These are phyloP conservation scores for Helicolenus hilgendorfi DNA, from an alignment of 2,797 vertebrate species.

Conservation along the genomic window DNA sequence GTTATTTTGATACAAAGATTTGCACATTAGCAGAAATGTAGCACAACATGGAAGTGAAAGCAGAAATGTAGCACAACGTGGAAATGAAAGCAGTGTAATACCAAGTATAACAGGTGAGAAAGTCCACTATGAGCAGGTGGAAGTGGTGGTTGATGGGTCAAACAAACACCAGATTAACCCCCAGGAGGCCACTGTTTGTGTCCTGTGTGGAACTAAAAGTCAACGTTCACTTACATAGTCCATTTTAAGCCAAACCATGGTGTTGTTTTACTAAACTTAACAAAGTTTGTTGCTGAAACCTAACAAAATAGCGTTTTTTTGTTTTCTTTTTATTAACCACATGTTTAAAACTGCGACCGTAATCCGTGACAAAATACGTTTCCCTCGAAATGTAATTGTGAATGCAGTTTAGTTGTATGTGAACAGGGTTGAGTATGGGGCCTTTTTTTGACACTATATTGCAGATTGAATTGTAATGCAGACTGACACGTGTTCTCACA, in stretches of 20 bases:
- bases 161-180: too few relatives aligned
- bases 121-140: too few relatives aligned
- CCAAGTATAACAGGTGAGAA: too few relatives aligned
- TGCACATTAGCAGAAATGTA: background rate
- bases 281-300: too few relatives aligned
- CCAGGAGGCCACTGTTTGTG: background rate
- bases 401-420: background rate
- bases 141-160: too few relatives aligned
- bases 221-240: background rate
- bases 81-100: too few relatives aligned
- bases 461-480: background rate
- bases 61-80: too few relatives aligned
- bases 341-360: background rate
- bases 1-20: background rate
- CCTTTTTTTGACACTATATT: background rate
- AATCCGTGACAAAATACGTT: background rate
- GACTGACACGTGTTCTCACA: background rate
- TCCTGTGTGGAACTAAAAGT: background rate
- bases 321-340: background rate
- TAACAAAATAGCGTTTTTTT: background rate
- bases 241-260: background rate
- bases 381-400: background rate
- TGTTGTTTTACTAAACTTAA: background rate
- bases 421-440: background rate
- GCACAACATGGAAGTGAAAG: too few relatives aligned